These are phyloP conservation scores for Connochaetes taurinus DNA, from an alignment of 2,113 vertebrate species.

Conservation along the genomic window DNA sequence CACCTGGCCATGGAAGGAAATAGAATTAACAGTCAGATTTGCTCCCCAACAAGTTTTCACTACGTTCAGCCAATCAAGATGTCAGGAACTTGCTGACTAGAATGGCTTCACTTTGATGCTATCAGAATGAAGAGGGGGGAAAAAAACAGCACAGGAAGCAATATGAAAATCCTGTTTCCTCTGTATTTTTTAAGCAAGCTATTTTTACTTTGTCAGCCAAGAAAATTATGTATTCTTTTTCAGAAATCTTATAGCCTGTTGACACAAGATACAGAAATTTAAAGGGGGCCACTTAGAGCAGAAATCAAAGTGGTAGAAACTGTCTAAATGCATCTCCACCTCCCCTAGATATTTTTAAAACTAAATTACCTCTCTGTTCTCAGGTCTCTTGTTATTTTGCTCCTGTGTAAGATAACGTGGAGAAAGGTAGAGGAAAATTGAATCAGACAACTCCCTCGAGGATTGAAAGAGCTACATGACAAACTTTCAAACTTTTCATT, in stretches of 20 bases:
- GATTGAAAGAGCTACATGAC: not conserved
- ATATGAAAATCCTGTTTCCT: not conserved
- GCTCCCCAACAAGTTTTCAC: not conserved
- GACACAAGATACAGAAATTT: conserved; percentile 11
- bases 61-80: not conserved
- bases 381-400: not conserved
- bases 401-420: not conserved
- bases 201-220: conserved; percentile 39
- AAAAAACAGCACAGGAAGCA: not conserved
- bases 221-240: conserved; percentile 36
- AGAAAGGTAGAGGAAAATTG: not conserved
- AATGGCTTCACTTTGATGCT: not conserved
- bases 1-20: not conserved
- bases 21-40: not conserved
- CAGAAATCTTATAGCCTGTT: conserved; percentile 15
- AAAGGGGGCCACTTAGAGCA: not conserved
- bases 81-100: not conserved
- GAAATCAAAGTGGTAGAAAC: not conserved
- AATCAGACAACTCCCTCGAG: not conserved
- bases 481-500: not conserved
- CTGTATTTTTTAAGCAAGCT: conserved; percentile 4
- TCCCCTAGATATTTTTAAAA: conserved; percentile 38
- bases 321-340: not conserved
- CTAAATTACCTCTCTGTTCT: not conserved
- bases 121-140: not conserved